Conservation (phyloP, 2,113 vertebrate genomes). For the Bubo blakistoni region DNA sequence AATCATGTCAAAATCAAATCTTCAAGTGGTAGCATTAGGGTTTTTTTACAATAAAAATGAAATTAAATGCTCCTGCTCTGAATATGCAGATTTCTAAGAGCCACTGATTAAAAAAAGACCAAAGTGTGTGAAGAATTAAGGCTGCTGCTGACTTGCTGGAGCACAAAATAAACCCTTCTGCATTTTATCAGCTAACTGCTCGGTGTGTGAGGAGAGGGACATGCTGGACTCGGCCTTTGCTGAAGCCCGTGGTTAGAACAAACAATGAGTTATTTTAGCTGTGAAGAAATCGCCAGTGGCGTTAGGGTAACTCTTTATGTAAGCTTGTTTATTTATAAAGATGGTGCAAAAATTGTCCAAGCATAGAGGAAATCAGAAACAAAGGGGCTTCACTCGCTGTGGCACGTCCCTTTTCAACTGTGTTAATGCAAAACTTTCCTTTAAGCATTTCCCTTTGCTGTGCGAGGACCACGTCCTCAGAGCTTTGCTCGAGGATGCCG, state of each 20-base stretch:
- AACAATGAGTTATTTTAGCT: neutral
- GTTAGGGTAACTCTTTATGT: neutral
- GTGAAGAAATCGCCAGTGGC: neutral
- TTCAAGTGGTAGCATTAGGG: fast-evolving
- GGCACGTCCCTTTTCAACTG: neutral
- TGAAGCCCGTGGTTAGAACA: neutral
- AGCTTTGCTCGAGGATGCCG: neutral
- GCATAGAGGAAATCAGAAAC: neutral
- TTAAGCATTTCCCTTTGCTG: neutral
- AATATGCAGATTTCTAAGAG: neutral
- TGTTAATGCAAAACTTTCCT: neutral
- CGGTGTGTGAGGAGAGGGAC: neutral
- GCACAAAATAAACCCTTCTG: neutral
- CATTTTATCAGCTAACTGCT: neutral
- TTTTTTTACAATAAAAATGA: neutral
- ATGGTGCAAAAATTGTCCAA: neutral
- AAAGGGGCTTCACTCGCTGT: neutral
- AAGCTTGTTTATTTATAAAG: neutral
- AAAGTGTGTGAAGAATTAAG: neutral
- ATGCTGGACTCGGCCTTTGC: neutral
- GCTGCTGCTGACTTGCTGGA: neutral
- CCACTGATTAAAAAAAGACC: neutral
- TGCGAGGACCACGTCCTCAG: neutral
- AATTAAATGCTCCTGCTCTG: neutral
- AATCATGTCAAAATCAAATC: neutral